Evolutionary conservation across 2,888 invertebrate genomes (phyloP).

Genomic region (Alviniconcha strummeri): DNA sequence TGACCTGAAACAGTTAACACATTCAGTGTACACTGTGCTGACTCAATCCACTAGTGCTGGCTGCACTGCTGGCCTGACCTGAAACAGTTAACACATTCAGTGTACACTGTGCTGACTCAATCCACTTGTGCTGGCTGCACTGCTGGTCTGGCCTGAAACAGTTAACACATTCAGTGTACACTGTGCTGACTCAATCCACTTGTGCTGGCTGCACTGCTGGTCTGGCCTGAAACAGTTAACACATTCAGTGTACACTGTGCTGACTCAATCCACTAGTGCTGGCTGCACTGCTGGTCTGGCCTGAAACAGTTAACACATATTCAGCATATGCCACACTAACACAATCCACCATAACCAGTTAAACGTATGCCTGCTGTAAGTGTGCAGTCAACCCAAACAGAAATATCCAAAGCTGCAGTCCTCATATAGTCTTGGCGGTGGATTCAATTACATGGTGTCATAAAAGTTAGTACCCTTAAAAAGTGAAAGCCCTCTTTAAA

Average conservation of each 20-base stretch:
- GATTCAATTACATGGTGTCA: no score
- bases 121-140: conserved; percentile 47
- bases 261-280: conserved; percentile 42
- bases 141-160: conserved; percentile 56
- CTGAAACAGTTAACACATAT: conserved; percentile 43
- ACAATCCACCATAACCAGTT: no score
- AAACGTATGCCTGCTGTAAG: no score
- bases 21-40: not conserved
- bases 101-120: not conserved
- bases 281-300: conserved; percentile 52
- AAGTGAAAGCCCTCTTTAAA: no score
- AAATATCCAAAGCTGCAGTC: not conserved
- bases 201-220: conserved; percentile 53
- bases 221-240: conserved; percentile 52
- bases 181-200: no score
- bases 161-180: not conserved
- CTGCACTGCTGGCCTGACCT: conserved; percentile 57
- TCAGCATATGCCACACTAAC: not conserved
- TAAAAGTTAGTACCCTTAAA: no score
- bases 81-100: conserved; percentile 28
- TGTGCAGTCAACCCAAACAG: no score
- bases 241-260: not conserved
- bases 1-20: conserved; percentile 50
- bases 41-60: conserved; percentile 44
- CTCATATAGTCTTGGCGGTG: not conserved